phyloP scores from a whole-genome alignment of 2,888 invertebrate genomes.

The Dromius quadrimaculatus region DNA sequence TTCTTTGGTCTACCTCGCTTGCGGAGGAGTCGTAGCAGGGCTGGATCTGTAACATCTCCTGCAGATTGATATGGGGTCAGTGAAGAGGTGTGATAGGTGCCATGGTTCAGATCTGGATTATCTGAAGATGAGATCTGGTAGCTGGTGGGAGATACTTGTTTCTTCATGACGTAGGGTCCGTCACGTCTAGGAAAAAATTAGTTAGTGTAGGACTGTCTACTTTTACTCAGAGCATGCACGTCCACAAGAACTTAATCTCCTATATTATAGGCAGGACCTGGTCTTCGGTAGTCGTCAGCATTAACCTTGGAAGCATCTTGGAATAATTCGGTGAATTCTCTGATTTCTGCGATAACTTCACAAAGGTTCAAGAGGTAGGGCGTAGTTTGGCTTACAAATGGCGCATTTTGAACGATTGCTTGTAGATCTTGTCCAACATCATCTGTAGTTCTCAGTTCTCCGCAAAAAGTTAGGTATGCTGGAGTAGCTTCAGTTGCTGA shows the following conservation, averaged over 20 bases:
- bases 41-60: neutral
- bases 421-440: too few relatives aligned
- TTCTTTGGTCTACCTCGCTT: neutral
- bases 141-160: neutral
- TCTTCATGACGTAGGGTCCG: neutral
- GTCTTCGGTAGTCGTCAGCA: slow-evolving; percentile 52
- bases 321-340: neutral
- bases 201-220: neutral
- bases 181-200: slow-evolving; percentile 17
- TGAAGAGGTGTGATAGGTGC: neutral
- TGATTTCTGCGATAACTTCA: neutral
- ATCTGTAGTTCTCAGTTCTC: slow-evolving; percentile 57
- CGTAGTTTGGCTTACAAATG: neutral
- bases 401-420: neutral
- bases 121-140: neutral
- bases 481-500: slow-evolving; percentile 55
- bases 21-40: neutral
- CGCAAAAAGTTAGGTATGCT: slow-evolving; percentile 58
- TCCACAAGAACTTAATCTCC: slow-evolving; percentile 53
- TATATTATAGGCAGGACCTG: slow-evolving; percentile 46
- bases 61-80: neutral
- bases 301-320: slow-evolving; percentile 53
- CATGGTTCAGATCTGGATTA: neutral
- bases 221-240: slow-evolving; percentile 52
- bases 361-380: neutral